A percentile compares a stretch with the other conserved stretches of the same genome.
These are phyloP conservation scores for Haplochromis burtoni DNA, from an alignment of 2,113 vertebrate genomes.

Conservation along the genomic window DNA sequence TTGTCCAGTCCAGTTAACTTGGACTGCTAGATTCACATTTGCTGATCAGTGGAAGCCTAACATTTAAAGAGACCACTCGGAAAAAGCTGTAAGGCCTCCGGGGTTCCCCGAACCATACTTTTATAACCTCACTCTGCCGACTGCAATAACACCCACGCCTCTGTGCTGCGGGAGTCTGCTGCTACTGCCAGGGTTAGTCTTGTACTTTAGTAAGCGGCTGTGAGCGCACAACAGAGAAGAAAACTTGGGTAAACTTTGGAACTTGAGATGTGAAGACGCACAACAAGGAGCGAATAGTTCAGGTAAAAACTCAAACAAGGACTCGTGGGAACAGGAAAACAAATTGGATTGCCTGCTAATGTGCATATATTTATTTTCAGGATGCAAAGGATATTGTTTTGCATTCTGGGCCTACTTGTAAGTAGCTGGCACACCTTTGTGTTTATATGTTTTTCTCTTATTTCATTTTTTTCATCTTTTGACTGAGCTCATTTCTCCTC, in stretches of 20 bases:
- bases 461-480: neutral
- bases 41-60: neutral
- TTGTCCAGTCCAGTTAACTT: neutral
- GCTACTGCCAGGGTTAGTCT: neutral
- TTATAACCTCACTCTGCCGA: neutral
- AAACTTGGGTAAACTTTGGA: neutral
- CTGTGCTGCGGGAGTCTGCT: neutral
- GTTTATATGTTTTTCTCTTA: neutral
- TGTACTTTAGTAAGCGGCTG: neutral
- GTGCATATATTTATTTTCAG: slow-evolving; percentile 15
- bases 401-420: slow-evolving; percentile 46
- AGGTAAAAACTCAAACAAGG: slow-evolving; percentile 7
- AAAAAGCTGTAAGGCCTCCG: neutral
- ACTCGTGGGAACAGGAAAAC: rapidly evolving
- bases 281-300: neutral
- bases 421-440: slow-evolving; percentile 20
- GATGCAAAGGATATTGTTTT: slow-evolving; percentile 54
- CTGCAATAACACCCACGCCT: slow-evolving; percentile 18
- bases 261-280: slow-evolving; percentile 22
- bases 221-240: neutral
- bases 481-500: neutral
- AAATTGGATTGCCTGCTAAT: neutral
- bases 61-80: neutral
- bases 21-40: neutral
- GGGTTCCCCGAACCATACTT: slow-evolving; percentile 3